phyloP scores from a whole-genome alignment of 2,113 vertebrate genomes.

The Gobiocypris rarus region DNA sequence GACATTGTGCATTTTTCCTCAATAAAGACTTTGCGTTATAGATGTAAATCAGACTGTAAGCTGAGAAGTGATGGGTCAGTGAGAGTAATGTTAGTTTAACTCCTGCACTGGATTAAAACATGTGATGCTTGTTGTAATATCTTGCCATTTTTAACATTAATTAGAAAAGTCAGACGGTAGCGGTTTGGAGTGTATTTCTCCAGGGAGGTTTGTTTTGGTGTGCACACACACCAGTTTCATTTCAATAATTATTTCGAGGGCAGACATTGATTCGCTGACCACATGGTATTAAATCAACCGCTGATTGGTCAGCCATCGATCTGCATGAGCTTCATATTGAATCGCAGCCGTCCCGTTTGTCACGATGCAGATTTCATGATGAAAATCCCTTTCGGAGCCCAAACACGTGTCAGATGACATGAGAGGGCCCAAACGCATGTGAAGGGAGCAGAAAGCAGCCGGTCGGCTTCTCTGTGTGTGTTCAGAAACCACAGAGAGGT shows the following conservation, averaged over 20 bases:
- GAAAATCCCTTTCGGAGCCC: neutral
- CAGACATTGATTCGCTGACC: conserved; percentile 18
- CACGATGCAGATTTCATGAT: too few species aligned
- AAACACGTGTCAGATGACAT: neutral
- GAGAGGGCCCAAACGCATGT: neutral
- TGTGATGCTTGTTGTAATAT: neutral
- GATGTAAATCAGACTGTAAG: neutral
- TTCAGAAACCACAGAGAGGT: conserved; percentile 53
- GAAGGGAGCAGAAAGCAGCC: neutral
- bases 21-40: too few species aligned
- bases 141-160: neutral
- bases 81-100: neutral
- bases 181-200: conserved; percentile 1
- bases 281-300: conserved; percentile 30
- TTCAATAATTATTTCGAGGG: conserved; percentile 30
- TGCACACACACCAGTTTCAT: conserved; percentile 15
- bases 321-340: neutral
- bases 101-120: neutral
- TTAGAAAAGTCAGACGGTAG: neutral
- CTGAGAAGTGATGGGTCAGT: neutral
- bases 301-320: conserved; percentile 34
- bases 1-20: neutral
- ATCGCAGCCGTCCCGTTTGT: neutral
- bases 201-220: conserved; percentile 26
- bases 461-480: neutral